Base-by-base conservation (phyloP, 2,113 vertebrate genomes). In the Clarias macrocephalus region DNA sequence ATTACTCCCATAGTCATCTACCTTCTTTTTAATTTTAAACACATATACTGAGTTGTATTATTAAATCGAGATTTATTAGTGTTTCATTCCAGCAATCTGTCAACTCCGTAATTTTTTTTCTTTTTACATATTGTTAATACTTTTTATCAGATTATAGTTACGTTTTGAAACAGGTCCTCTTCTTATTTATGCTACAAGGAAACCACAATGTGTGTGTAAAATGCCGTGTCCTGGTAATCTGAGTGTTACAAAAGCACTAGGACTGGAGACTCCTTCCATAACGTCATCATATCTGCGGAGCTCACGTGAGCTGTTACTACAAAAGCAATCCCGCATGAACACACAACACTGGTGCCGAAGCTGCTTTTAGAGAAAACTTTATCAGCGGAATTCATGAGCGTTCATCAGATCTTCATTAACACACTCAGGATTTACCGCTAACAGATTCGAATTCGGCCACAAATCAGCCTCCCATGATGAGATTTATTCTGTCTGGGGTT, bases 401-500 rank as follows among this genome's bases (percentile, higher is more conserved):
- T 23, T 54, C 19, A 19, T 25, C 75, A 52, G 52, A 54, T 8
- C 37, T n/a, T 23, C 11, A 48, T 63, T 60, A 16, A 19, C 5
- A 21, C 37, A 16, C 13, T 56, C 16, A 73, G 15, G 59, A 80
- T 59, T 70, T 52, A 48, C 30, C 62, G 65, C 25, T 90, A 86
- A 77, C 75, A 57, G 83, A 87, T 83, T 77, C 81, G 19, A 82
- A 73, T 85, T 52, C 88, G 90, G 94, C 87, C 92, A 89, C 83
- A 92, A 28, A 86, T 60, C 54, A 30, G 33, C 7, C 52, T 42
- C 57, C 52, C 66, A 93, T 93, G 94, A 92, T 85, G 89, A 88
- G 88, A 90, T 94, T 93, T 91, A 93, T 91, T 86, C 60, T 87
- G 91, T 92, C 89, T 91, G 6, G n/a, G 11, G 18, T 6, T 21